Conservation (phyloP, 1,140 invertebrate species). For the Drosophila repleta region DNA sequence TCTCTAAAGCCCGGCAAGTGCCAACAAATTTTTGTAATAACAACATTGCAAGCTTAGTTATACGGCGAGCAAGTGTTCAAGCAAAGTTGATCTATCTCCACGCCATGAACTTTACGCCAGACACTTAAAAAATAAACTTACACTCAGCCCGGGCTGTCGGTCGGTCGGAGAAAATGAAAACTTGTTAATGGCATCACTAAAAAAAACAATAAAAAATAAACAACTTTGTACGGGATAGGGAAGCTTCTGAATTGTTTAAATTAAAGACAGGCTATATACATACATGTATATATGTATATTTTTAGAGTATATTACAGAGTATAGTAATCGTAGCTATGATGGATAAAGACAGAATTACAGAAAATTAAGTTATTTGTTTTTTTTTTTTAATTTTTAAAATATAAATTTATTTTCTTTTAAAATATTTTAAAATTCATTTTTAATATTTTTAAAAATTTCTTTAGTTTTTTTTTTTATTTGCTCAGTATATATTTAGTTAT, state of each 20-base stretch:
- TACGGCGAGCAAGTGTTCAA: constrained; percentile 14
- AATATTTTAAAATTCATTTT: too few relatives aligned
- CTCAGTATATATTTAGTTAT: too few relatives aligned
- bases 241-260: neutral
- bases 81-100: constrained; percentile 54
- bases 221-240: constrained; percentile 13
- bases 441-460: too few relatives aligned
- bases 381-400: too few relatives aligned
- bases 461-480: too few relatives aligned
- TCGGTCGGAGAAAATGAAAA: constrained; percentile 1
- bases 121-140: constrained; percentile 76
- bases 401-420: too few relatives aligned
- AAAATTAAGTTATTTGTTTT: too few relatives aligned
- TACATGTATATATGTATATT: neutral
- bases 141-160: constrained; percentile 35
- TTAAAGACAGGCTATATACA: neutral
- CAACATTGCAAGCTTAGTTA: constrained; percentile 43
- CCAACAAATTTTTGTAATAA: constrained; percentile 79
- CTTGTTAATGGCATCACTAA: constrained; percentile 42
- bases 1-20: constrained; percentile 58
- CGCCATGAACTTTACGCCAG: constrained; percentile 60
- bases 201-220: constrained; percentile 37
- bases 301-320: too few relatives aligned
- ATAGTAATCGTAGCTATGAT: neutral
- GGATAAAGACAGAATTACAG: too few relatives aligned